Percentiles rank a stretch among this genome's conserved stretches.
These are phyloP conservation scores for Melanophora roralis DNA, from an alignment of 2,888 invertebrate genomes.

Conservation along the genomic window DNA sequence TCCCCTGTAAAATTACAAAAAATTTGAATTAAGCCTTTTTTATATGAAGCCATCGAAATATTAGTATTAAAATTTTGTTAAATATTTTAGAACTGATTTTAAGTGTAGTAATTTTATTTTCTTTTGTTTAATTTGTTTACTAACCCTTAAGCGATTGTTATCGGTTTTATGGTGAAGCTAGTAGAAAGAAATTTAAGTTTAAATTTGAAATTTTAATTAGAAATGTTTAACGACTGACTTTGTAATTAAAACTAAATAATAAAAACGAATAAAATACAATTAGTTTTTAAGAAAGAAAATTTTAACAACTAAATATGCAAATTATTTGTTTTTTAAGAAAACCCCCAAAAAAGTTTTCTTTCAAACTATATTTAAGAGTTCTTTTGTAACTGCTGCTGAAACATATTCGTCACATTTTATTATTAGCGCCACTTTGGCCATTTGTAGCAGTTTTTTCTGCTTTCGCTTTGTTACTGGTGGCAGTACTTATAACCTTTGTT, in stretches of 20 bases:
- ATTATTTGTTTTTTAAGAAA: neutral
- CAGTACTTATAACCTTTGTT: neutral
- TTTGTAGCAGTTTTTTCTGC: constrained; percentile 10
- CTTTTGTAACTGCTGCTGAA: neutral
- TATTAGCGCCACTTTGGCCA: constrained; percentile 11
- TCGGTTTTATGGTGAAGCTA: neutral
- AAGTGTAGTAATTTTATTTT: too few species aligned
- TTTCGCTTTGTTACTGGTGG: neutral
- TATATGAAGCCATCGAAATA: too few species aligned
- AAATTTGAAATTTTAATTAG: constrained; percentile 13
- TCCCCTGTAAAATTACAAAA: too few species aligned
- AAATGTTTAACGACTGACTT: too few species aligned
- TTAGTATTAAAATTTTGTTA: too few species aligned
- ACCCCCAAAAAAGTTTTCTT: neutral
- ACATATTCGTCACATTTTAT: constrained; percentile 60
- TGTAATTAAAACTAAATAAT: constrained; percentile 7
- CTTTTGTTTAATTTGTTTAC: too few species aligned
- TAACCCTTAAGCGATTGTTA: too few species aligned
- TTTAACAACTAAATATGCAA: constrained; percentile 7
- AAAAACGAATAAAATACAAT: too few species aligned
- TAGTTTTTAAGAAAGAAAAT: constrained; percentile 10
- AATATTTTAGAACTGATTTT: too few species aligned
- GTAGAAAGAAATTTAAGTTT: constrained; percentile 41
- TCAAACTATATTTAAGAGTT: neutral
- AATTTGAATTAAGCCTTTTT: too few species aligned